These are phyloP conservation scores for Aricia artaxerxes DNA, from an alignment of 2,888 invertebrate genomes.

Conservation along the genomic window DNA sequence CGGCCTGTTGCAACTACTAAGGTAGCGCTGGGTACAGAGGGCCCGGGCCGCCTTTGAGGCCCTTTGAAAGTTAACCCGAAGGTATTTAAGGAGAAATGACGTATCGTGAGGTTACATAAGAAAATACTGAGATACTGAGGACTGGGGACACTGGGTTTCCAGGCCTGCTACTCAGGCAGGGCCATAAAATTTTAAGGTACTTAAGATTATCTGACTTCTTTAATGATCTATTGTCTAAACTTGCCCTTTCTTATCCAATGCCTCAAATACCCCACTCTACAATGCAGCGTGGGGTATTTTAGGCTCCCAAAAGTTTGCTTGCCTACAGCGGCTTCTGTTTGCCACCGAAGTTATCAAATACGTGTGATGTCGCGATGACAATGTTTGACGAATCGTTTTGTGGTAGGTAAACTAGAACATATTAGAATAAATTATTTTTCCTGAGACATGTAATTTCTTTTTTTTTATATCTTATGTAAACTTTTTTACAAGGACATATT, in stretches of 20 bases:
- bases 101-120: no score
- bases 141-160: no score
- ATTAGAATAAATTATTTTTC: neutral
- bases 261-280: neutral
- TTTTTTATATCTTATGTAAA: neutral
- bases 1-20: neutral
- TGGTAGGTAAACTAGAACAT: neutral
- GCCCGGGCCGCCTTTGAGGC: no score
- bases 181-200: no score
- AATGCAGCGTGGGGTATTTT: neutral
- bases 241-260: no score
- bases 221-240: no score
- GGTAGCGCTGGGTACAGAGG: neutral
- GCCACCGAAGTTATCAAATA: constrained; percentile 9
- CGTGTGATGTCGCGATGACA: neutral
- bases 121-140: no score
- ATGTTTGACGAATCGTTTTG: neutral
- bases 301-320: neutral
- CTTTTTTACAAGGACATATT: neutral
- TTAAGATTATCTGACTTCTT: no score
- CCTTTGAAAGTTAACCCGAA: no score
- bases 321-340: neutral
- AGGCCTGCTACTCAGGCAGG: no score
- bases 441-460: neutral
- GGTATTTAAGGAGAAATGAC: no score